phyloP scores from a whole-genome alignment of 2,888 invertebrate species.

The Agrotis puta region DNA sequence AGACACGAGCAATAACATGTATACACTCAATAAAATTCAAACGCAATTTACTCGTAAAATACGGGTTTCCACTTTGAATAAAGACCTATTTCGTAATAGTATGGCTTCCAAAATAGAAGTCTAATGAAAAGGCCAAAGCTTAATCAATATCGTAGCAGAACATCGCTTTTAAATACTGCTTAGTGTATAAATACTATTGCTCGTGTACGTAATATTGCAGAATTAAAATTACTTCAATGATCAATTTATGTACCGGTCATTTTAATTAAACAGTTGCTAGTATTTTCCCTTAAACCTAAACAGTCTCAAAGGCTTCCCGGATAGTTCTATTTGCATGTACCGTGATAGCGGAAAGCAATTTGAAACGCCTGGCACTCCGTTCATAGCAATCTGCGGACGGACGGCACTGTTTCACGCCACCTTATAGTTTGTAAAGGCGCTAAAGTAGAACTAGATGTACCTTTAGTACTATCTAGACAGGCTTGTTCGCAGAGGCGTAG shows the following conservation, averaged over 20 bases:
- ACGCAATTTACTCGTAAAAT: too few species aligned
- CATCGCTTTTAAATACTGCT: too few species aligned
- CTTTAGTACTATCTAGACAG: conserved; percentile 6
- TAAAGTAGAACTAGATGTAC: conserved; percentile 47
- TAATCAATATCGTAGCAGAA: too few species aligned
- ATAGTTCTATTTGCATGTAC: conserved; percentile 51
- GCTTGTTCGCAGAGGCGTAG: too few species aligned
- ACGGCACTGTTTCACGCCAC: conserved; percentile 48
- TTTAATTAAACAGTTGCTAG: conserved; percentile 25
- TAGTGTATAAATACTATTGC: too few species aligned
- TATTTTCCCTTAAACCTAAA: conserved; percentile 35
- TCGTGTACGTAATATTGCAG: too few species aligned
- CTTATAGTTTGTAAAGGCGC: conserved; percentile 51
- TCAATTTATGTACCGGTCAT: neutral
- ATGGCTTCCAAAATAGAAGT: too few species aligned
- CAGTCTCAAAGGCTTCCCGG: conserved; percentile 40
- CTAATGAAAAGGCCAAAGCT: too few species aligned
- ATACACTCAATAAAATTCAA: too few species aligned
- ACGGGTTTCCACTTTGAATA: too few species aligned
- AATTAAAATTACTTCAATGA: neutral
- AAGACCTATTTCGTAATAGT: too few species aligned
- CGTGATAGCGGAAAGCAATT: conserved; percentile 67
- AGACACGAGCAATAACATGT: too few species aligned
- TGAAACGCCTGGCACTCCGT: conserved; percentile 65
- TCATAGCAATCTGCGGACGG: conserved; percentile 68